Evolutionary conservation across 2,888 invertebrate genomes (phyloP), one percentile per base, ranked within the genome.

Genomic region (Schizotus pectinicornis): DNA sequence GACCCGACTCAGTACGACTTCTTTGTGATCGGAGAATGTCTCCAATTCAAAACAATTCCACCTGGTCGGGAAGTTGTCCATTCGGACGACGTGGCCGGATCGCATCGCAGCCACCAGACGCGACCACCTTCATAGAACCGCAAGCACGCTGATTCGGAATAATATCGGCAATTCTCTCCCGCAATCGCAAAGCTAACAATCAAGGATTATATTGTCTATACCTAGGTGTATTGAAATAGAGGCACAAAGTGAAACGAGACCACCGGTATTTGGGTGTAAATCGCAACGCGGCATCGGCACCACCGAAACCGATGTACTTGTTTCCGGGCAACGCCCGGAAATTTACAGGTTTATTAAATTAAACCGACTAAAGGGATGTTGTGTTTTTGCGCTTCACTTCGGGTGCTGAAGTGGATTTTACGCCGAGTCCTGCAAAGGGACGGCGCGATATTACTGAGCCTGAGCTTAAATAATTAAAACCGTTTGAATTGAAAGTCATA

Each of bases 111-210:
- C 37, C 30, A 31, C 30, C 31, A 45, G 46, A 45, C 31, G 46
- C 33, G 8, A 32, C 13, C 42, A 36, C 43, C 42, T 53, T 53
- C 38, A 52, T 46, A 45, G 41, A 50, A 45, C 49, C 48, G 39
- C 53, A 54, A 59, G 54, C 45, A 58, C 37, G 58, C 49, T 59
- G 39, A 54, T 39, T 50, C 46, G 33, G 50, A 46, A 54, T 43
- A 54, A 49, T 45, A 43, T 53, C 43, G 33, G 37, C 43, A 45
- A 48, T 54, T 58, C 48, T 36, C 34, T 11, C 32, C 47, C 58
- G 42, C 46, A 57, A 52, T 52, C 57, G 39, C 52, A 59, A 50
- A 59, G 45, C 54, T 46, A 59, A 59, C 59, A 59, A 54, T 59
- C 50, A 50, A 43, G 50, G 59, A 59, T 59, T 54, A 54, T 54